phyloP scores from a whole-genome alignment of 2,797 vertebrate species.

The Rhynchotus rufescens region DNA sequence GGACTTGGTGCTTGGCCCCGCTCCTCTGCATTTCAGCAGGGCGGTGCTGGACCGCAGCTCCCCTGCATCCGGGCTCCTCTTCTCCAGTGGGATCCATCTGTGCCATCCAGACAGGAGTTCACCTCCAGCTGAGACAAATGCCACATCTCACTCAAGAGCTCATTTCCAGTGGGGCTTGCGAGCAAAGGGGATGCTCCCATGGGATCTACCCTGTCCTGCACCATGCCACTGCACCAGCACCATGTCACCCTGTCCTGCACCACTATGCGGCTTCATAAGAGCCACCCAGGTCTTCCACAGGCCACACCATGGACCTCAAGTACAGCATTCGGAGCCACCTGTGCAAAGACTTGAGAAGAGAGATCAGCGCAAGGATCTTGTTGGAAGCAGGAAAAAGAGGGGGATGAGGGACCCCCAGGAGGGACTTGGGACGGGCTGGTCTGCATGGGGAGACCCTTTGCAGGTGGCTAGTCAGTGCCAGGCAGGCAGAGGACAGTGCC shows the following conservation, averaged over 20 bases:
- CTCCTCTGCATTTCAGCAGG: neutral
- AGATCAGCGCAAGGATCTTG: neutral
- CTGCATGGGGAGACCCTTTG: too few species aligned
- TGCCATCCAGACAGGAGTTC: too few species aligned
- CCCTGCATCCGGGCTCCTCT: too few species aligned
- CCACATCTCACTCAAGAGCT: too few species aligned
- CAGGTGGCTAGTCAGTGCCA: neutral
- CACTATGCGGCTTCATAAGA: neutral
- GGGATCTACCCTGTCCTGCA: too few species aligned
- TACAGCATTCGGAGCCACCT: neutral
- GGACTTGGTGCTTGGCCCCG: neutral
- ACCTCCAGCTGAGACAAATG: too few species aligned
- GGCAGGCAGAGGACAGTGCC: neutral
- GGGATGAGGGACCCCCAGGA: neutral
- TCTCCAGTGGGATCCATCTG: too few species aligned
- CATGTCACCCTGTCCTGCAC: too few species aligned
- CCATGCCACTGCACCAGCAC: too few species aligned
- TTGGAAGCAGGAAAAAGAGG: neutral
- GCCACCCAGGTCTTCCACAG: accelerated
- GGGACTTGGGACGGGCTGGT: neutral
- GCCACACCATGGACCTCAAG: neutral
- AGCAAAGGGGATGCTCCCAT: too few species aligned
- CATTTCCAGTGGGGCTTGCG: too few species aligned
- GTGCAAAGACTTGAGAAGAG: neutral
- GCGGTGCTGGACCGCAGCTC: neutral